Base-by-base conservation (phyloP, 2,113 vertebrate genomes). In the Eulemur rufifrons region DNA sequence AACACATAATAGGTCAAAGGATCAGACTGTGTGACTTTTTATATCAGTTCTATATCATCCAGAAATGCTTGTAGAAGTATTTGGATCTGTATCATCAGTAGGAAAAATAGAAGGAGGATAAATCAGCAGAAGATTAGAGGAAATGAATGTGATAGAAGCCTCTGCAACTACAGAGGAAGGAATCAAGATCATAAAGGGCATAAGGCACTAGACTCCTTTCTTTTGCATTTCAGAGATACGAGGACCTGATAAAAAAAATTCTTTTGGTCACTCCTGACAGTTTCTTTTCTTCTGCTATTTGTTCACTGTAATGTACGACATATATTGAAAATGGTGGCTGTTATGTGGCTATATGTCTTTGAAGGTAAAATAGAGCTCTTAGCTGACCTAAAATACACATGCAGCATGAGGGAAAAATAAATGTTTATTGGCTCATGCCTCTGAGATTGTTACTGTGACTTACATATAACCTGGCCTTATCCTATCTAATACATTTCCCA, bases 51-150 rank as follows among this genome's bases (percentile, higher is more conserved):
- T 98, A 98, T 61, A 97, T 97, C 94, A 99, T 99, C 99, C 99
- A 99, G 71, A 99, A 99, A 95, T 99, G 99, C 97, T 99, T 99
- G 99, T 99, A 99, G 95, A 99, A 95, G 95, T 99, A 99, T 89
- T 99, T 99, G 0, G 99, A 99, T 98, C 99, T 99, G 66, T 99
- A 99, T 95, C 99, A 99, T 23, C 99, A 99, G 97, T 99, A 99
- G 61, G 99, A 99, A 73, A 99, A 99, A 45, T 98, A 97, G 17
- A 98, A 99, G 18, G 96, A 99, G 17, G 96, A 91, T 90, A 95
- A 97, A 82, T 89, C 82, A 39, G 21, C 10, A 64, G n/a, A 61
- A 71, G 34, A 97, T 97, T 68, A 96, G 97, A 74, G 78, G 76
- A 61, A 98, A 91, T 39, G 83, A 98, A 66, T 74, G 45, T 71